Percentiles rank a stretch among this genome's conserved stretches.
These are phyloP conservation scores for Taenaris catops DNA, from an alignment of 2,888 invertebrate genomes.

Conservation along the genomic window DNA sequence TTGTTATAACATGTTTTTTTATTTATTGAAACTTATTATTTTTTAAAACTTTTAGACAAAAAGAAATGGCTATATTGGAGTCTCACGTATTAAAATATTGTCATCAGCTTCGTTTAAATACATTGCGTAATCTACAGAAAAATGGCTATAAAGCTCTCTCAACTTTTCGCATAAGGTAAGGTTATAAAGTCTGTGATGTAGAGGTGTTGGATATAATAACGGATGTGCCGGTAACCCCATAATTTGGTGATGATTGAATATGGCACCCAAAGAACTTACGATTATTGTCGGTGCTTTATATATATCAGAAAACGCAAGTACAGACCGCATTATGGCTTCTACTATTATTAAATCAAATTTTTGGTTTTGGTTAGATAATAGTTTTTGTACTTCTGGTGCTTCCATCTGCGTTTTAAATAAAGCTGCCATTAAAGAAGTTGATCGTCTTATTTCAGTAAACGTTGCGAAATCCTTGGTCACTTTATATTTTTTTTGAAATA, in stretches of 20 bases:
- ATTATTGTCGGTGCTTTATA: slow-evolving; percentile 38
- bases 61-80: too few relatives aligned
- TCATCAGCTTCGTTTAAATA: slow-evolving; percentile 18
- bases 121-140: slow-evolving; percentile 4
- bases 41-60: too few relatives aligned
- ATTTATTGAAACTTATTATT: too few relatives aligned
- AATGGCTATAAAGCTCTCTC: slow-evolving; percentile 27
- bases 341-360: slow-evolving; percentile 38
- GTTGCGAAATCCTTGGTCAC: neutral
- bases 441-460: slow-evolving; percentile 4
- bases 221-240: slow-evolving; percentile 35
- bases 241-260: slow-evolving; percentile 23
- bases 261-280: slow-evolving; percentile 33
- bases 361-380: slow-evolving; percentile 22
- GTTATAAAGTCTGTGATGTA: slow-evolving; percentile 29
- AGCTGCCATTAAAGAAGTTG: neutral
- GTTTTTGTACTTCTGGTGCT: slow-evolving; percentile 16
- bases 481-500: slow-evolving; percentile 16
- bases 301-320: slow-evolving; percentile 35
- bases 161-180: slow-evolving; percentile 36
- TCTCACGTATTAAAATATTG: too few relatives aligned
- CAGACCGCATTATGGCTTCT: slow-evolving; percentile 32
- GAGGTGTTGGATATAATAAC: slow-evolving; percentile 30
- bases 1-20: too few relatives aligned
- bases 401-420: slow-evolving; percentile 23